Evolutionary conservation across 1,140 invertebrate genomes (phyloP).

Genomic region (Mizuhopecten yessoensis): DNA sequence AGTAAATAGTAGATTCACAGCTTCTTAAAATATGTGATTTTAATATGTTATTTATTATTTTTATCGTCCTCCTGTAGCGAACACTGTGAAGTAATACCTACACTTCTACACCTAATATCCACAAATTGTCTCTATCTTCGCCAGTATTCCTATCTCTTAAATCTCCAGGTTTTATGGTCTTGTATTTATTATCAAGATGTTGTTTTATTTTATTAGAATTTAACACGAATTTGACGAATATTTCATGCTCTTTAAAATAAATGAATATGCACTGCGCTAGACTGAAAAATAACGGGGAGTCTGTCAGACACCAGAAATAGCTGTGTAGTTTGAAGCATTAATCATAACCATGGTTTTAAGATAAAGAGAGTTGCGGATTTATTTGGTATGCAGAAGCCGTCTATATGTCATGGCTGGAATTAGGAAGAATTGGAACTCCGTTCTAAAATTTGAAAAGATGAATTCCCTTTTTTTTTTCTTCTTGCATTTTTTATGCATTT

Average conservation of each 20-base stretch:
- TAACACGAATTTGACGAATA: not conserved
- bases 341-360: not conserved
- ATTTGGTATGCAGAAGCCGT: not conserved
- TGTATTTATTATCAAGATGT: not conserved
- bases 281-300: not conserved
- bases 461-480: not conserved
- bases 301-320: not conserved
- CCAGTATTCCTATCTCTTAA: not conserved
- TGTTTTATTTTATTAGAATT: slow-evolving; percentile 4
- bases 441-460: not conserved
- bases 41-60: not conserved
- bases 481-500: no score
- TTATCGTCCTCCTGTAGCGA: not conserved
- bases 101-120: not conserved
- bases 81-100: no score
- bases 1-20: not conserved
- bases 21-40: not conserved
- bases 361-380: not conserved
- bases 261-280: not conserved
- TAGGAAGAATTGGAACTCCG: not conserved
- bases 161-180: not conserved
- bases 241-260: not conserved
- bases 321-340: not conserved
- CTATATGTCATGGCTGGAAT: not conserved
- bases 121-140: not conserved